These are phyloP conservation scores for Tinea pellionella DNA, from an alignment of 2,888 invertebrate genomes.

Conservation along the genomic window DNA sequence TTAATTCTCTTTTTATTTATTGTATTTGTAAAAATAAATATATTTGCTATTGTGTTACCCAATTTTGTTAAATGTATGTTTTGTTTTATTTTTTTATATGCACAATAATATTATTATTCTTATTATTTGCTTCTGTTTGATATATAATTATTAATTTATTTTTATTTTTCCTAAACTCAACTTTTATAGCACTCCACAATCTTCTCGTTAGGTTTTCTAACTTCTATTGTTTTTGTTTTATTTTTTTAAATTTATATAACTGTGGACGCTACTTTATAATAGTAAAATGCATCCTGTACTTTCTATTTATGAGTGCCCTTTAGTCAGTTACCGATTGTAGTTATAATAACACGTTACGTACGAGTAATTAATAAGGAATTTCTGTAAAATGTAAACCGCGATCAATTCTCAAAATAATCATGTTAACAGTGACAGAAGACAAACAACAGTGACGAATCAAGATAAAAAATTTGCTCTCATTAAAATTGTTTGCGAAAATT, in stretches of 20 bases:
- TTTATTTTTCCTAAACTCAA: too few species aligned
- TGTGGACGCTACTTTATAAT: background rate
- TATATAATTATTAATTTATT: too few species aligned
- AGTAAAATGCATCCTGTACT: background rate
- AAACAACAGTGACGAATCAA: background rate
- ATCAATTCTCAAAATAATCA: background rate
- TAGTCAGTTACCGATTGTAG: background rate
- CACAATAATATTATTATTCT: too few species aligned
- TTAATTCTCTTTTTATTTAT: too few species aligned
- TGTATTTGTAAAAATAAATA: too few species aligned
- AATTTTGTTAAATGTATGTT: too few species aligned
- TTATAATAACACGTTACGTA: background rate
- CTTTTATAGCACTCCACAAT: too few species aligned
- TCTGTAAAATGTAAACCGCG: background rate
- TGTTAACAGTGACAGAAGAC: background rate
- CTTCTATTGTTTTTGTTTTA: too few species aligned
- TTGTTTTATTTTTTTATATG: too few species aligned
- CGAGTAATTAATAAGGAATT: background rate
- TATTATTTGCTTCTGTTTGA: too few species aligned
- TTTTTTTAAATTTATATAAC: background rate
- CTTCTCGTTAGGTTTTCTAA: too few species aligned
- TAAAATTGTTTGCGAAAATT: background rate
- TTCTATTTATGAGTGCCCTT: background rate
- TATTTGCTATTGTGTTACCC: too few species aligned
- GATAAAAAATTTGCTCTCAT: background rate